Evolutionary conservation across 2,113 vertebrate genomes (phyloP).

Genomic region (Spea bombifrons): DNA sequence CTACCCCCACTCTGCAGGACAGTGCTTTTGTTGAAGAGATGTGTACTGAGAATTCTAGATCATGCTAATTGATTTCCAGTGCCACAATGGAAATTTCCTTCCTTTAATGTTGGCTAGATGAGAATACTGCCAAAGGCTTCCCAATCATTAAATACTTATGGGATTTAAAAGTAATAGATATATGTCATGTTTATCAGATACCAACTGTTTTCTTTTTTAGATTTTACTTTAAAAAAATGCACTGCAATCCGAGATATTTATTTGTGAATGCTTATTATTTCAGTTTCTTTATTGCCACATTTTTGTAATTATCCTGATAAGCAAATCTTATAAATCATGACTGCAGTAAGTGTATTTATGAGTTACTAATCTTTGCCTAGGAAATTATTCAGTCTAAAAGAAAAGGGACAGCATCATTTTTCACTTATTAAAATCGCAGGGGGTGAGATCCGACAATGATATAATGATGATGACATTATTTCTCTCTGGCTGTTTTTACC

Average conservation of each 20-base stretch:
- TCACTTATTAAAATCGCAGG: slow-evolving; percentile 12
- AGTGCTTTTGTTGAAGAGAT: no score
- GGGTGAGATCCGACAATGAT: slow-evolving; percentile 1
- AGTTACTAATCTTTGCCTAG: background rate
- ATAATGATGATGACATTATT: slow-evolving; percentile 7
- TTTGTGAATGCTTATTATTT: background rate
- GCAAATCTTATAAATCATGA: background rate
- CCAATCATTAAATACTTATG: no score
- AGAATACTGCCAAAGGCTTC: no score
- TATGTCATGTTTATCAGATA: no score
- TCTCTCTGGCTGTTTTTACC: background rate
- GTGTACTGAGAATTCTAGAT: no score
- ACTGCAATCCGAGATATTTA: background rate
- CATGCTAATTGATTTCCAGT: no score
- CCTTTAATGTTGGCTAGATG: no score
- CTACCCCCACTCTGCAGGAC: no score
- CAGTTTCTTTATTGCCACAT: background rate
- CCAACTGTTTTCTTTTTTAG: no score
- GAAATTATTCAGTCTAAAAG: background rate
- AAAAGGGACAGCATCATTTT: slow-evolving; percentile 1
- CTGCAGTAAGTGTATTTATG: background rate
- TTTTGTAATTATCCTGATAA: slow-evolving; percentile 6
- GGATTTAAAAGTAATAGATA: no score
- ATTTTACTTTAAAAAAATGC: background rate
- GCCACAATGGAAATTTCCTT: no score